phyloP scores from a whole-genome alignment of 2,113 vertebrate genomes.

The Cairina moschata region DNA sequence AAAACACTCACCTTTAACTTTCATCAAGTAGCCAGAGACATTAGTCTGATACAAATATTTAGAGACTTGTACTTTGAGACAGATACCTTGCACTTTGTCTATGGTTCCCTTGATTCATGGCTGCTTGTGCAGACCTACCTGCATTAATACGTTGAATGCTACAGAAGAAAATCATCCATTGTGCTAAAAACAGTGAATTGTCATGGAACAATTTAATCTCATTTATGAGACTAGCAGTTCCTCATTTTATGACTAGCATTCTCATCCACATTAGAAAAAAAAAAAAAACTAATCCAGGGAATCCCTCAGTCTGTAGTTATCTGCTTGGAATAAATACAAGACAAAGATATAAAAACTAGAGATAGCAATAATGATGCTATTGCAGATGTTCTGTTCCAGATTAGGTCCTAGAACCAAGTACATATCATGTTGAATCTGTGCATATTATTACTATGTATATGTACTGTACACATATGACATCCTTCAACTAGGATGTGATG shows the following conservation, averaged over 20 bases:
- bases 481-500: constrained; percentile 8
- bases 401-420: constrained; percentile 7
- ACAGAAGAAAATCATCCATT: not conserved
- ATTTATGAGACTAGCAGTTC: not conserved
- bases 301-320: not conserved
- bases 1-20: not conserved
- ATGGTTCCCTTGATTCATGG: not conserved
- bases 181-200: not conserved
- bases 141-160: not conserved
- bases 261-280: not conserved
- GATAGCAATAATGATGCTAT: not conserved
- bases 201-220: not conserved
- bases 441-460: not conserved
- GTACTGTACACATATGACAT: not conserved
- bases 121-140: not conserved
- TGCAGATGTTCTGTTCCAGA: constrained; percentile 4
- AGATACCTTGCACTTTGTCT: not conserved
- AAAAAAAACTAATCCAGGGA: not conserved
- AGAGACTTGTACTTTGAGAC: not conserved
- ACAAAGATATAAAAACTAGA: not conserved
- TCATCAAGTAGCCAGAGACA: not conserved
- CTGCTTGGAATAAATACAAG: not conserved
- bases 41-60: not conserved
- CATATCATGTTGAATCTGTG: not conserved
- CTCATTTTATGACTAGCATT: not conserved